Conservation (phyloP, 1,140 invertebrate genomes). For the Brachionus angularis region DNA sequence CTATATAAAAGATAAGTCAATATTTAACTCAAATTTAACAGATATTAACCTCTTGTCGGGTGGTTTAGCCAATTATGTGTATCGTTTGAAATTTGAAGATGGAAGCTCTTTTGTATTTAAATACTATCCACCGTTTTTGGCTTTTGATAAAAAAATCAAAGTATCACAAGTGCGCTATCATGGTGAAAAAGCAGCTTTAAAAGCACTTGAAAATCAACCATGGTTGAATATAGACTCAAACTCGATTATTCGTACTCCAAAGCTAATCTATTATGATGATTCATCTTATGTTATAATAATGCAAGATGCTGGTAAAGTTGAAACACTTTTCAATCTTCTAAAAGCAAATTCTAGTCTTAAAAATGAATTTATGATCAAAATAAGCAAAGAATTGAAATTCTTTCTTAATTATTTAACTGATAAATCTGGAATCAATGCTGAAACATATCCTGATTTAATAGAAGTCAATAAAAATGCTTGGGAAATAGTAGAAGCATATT, state of each 20-base stretch:
- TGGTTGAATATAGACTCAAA: constrained; percentile 6
- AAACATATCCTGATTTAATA: neutral
- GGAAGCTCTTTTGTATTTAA: constrained; percentile 21
- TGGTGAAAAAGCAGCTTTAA: constrained; percentile 22
- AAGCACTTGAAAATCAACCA: neutral
- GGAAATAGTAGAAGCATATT: constrained; percentile 12
- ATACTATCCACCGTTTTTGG: constrained; percentile 25
- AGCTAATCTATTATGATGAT: constrained; percentile 3
- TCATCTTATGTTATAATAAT: constrained; percentile 18
- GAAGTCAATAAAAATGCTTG: neutral
- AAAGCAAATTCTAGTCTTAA: neutral
- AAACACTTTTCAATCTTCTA: constrained; percentile 25
- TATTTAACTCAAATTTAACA: neutral
- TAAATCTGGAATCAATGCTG: neutral
- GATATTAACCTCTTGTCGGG: neutral
- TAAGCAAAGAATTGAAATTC: constrained; percentile 12
- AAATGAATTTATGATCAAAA: neutral
- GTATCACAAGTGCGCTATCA: constrained; percentile 12
- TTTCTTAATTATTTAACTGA: constrained; percentile 17
- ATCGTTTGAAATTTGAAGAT: constrained; percentile 28
- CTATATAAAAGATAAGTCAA: neutral
- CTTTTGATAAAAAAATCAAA: neutral
- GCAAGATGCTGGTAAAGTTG: constrained; percentile 22
- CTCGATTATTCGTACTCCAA: constrained; percentile 21
- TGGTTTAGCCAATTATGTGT: constrained; percentile 34